Evolutionary conservation across 2,797 vertebrate species (phyloP).

Genomic region (Eurystomus glaucurus): DNA sequence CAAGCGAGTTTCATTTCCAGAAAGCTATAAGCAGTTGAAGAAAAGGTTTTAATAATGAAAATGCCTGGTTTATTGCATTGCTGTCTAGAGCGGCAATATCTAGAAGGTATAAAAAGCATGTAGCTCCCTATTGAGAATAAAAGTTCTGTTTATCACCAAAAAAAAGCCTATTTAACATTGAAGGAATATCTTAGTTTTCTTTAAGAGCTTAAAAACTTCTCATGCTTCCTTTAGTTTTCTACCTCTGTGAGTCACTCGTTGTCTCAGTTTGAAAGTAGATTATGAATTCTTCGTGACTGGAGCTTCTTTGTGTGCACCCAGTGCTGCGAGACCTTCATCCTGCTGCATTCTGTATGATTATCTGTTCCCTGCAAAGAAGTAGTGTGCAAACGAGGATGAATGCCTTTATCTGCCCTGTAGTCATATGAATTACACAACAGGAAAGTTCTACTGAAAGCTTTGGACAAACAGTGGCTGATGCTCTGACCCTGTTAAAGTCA

Average conservation of each 20-base stretch:
- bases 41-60: slow-evolving; percentile 44
- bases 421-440: not conserved
- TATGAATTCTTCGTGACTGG: not conserved
- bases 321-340: not conserved
- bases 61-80: slow-evolving; percentile 20
- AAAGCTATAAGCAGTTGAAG: not conserved
- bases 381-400: not conserved
- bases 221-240: not conserved
- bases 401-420: not conserved
- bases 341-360: not conserved
- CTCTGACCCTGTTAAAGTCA: not conserved
- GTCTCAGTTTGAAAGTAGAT: not conserved
- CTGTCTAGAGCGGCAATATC: not conserved
- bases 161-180: not conserved
- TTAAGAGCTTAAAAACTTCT: not conserved
- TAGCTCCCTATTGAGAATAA: not conserved
- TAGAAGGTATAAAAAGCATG: not conserved
- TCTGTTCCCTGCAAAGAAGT: not conserved
- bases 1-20: slow-evolving; percentile 1
- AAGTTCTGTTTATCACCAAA: not conserved
- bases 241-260: not conserved
- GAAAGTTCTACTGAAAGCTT: not conserved
- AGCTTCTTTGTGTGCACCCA: not conserved
- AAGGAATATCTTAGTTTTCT: not conserved
- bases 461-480: not conserved